phyloP scores from a whole-genome alignment of 2,888 invertebrate genomes.

The Mellilla xanthometata region DNA sequence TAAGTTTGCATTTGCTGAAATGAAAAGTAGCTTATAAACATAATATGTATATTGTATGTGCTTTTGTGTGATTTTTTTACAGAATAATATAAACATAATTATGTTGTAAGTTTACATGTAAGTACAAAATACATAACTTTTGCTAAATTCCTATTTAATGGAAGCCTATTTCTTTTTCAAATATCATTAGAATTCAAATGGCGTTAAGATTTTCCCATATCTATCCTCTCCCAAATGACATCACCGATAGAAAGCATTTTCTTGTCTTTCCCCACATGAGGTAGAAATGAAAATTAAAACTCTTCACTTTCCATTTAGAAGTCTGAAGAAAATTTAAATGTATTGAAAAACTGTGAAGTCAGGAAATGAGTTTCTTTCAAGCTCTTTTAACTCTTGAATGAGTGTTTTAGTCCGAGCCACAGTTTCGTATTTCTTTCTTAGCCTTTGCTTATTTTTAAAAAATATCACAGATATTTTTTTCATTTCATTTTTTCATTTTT shows the following conservation, averaged over 20 bases:
- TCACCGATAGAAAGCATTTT: conserved; percentile 43
- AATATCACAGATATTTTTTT: background rate
- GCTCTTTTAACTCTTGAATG: conserved; percentile 63
- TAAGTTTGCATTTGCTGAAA: too few relatives aligned
- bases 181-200: conserved; percentile 6
- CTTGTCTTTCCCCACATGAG: conserved; percentile 64
- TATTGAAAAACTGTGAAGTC: conserved; percentile 66
- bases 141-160: too few relatives aligned
- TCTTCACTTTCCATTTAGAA: conserved; percentile 59
- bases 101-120: too few relatives aligned
- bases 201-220: conserved; percentile 2
- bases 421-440: conserved; percentile 47
- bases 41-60: too few relatives aligned
- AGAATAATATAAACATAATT: too few relatives aligned
- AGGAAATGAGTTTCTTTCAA: conserved; percentile 80
- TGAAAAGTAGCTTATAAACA: too few relatives aligned
- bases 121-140: too few relatives aligned
- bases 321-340: conserved; percentile 73
- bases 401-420: conserved; percentile 60
- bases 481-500: too few relatives aligned
- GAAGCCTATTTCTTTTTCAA: too few relatives aligned
- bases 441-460: conserved; percentile 13
- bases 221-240: conserved; percentile 3
- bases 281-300: conserved; percentile 71
- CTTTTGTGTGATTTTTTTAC: too few relatives aligned